Evolutionary conservation across 2,888 invertebrate species (phyloP).

Genomic region (Platycheirus albimanus): DNA sequence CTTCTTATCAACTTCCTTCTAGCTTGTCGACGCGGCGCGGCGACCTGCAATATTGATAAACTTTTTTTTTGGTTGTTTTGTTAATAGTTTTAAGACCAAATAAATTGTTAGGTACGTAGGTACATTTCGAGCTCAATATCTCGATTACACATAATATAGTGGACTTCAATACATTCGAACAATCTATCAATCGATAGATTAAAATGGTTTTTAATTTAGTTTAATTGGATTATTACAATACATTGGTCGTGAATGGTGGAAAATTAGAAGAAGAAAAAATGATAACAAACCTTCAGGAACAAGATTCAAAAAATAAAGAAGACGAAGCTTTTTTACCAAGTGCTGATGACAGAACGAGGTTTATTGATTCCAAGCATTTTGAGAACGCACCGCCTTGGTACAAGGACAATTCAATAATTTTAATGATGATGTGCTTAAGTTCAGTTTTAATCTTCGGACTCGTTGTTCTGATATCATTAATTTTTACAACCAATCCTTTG

Average conservation of each 20-base stretch:
- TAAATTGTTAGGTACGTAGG: too few species aligned
- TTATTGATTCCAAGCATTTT: neutral
- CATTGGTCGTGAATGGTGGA: neutral
- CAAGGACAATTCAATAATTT: neutral
- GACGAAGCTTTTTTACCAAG: neutral
- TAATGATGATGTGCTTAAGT: neutral
- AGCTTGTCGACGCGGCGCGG: too few species aligned
- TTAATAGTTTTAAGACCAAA: too few species aligned
- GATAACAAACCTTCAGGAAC: neutral
- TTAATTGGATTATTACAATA: conserved; percentile 20
- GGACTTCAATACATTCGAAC: conserved; percentile 17
- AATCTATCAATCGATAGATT: conserved; percentile 5
- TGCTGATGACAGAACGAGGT: neutral
- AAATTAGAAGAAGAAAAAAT: neutral
- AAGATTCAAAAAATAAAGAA: neutral
- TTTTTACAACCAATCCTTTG: conserved; percentile 7
- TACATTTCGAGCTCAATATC: neutral
- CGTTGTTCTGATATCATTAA: neutral
- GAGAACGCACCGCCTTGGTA: neutral
- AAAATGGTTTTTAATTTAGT: conserved; percentile 23
- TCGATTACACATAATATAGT: neutral
- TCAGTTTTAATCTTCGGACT: conserved; percentile 4
- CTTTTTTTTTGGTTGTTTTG: too few species aligned
- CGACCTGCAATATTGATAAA: too few species aligned
- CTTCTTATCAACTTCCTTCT: too few species aligned